phyloP scores from a whole-genome alignment of 2,797 vertebrate genomes.

The Gymnocypris eckloni region DNA sequence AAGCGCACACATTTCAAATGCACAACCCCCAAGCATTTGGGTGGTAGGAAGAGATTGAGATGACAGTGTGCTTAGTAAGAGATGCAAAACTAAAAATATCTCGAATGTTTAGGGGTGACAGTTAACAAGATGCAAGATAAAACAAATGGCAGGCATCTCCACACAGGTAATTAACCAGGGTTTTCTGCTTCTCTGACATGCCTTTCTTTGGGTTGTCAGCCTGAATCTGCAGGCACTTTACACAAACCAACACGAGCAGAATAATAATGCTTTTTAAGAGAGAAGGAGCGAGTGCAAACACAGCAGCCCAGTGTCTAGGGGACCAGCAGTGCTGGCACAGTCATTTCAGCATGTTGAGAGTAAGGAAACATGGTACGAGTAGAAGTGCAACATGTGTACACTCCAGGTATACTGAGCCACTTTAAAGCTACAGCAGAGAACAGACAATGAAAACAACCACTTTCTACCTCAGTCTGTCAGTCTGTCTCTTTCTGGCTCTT shows the following conservation, averaged over 20 bases:
- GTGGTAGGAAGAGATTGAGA: conserved; percentile 11
- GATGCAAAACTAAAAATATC: conserved; percentile 37
- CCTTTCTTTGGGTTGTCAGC: conserved; percentile 44
- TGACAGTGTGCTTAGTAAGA: conserved; percentile 1
- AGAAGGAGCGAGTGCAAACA: neutral
- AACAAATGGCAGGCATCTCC: conserved; percentile 50
- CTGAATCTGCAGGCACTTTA: conserved; percentile 43
- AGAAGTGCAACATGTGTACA: conserved; percentile 44
- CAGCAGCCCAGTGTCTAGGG: conserved; percentile 13
- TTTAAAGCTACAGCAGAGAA: conserved; percentile 44
- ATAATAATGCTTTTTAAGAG: conserved; percentile 48
- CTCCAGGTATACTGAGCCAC: conserved; percentile 37
- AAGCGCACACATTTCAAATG: conserved; percentile 17
- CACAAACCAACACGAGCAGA: conserved; percentile 53
- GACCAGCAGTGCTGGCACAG: conserved; percentile 23
- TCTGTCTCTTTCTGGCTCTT: neutral
- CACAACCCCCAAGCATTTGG: neutral
- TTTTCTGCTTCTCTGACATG: conserved; percentile 57
- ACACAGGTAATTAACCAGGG: conserved; percentile 59
- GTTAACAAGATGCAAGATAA: conserved; percentile 44
- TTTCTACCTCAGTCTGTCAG: neutral
- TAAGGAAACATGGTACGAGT: conserved; percentile 22
- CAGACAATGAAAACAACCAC: conserved; percentile 27
- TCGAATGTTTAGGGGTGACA: conserved; percentile 11
- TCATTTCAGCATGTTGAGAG: conserved; percentile 11